Evolutionary conservation across 2,113 vertebrate species (phyloP).

Genomic region (Rhinolophus ferrumequinum): DNA sequence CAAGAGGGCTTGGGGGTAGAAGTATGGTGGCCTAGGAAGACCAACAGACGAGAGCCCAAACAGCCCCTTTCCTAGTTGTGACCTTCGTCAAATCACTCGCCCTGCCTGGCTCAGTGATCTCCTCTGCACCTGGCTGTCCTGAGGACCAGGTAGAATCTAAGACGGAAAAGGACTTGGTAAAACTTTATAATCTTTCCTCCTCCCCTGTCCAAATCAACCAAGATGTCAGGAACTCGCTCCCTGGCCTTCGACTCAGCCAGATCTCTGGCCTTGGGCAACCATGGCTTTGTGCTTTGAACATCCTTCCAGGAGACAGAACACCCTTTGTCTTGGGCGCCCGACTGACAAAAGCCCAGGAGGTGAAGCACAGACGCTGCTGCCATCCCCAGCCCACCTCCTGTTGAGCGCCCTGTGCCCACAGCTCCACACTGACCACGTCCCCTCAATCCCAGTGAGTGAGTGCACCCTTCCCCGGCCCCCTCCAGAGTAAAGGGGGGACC

Average conservation of each 20-base stretch:
- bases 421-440: background rate
- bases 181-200: background rate
- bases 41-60: background rate
- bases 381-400: background rate
- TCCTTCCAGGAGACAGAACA: background rate
- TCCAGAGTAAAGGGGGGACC: background rate
- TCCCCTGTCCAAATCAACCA: background rate
- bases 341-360: background rate
- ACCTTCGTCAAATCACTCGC: background rate
- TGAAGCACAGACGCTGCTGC: background rate
- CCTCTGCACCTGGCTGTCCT: conserved; percentile 4
- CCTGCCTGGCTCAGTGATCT: background rate
- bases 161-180: background rate
- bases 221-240: background rate
- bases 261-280: background rate
- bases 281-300: background rate
- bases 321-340: background rate
- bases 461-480: background rate
- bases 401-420: background rate
- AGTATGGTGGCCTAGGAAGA: background rate
- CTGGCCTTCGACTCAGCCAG: background rate
- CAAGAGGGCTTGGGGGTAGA: background rate
- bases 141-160: background rate
- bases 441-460: background rate
- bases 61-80: background rate